A percentile compares a stretch with the other conserved stretches of the same genome.
These are phyloP conservation scores for Chaenodraco wilsoni DNA, from an alignment of 2,797 vertebrate genomes.

Conservation along the genomic window DNA sequence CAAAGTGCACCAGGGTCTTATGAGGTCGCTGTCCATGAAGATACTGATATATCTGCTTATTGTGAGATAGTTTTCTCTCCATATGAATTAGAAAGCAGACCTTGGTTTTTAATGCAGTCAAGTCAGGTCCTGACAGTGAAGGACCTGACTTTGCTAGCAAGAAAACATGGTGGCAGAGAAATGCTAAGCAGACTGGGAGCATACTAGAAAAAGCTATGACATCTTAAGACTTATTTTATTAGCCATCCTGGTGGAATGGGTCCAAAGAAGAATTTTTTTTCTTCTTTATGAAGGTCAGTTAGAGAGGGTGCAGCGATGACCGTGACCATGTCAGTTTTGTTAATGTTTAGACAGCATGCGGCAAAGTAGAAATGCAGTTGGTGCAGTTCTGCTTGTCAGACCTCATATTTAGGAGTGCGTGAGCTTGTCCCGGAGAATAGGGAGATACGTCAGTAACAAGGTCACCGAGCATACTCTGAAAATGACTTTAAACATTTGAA, in stretches of 20 bases:
- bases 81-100: not conserved
- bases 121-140: not conserved
- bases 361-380: conserved; percentile 53
- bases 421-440: conserved; percentile 47
- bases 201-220: not conserved
- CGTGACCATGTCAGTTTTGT: conserved; percentile 48
- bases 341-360: conserved; percentile 54
- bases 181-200: no score
- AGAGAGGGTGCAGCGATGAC: conserved; percentile 19
- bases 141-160: not conserved
- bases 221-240: not conserved
- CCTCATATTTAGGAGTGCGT: conserved; percentile 54
- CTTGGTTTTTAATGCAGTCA: not conserved
- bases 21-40: conserved; percentile 8
- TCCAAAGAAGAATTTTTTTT: no score
- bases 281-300: conserved; percentile 52
- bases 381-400: conserved; percentile 66
- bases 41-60: not conserved
- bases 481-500: conserved; percentile 34
- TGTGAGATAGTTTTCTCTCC: not conserved
- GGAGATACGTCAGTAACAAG: conserved; percentile 51
- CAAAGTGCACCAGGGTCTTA: not conserved
- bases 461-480: conserved; percentile 43
- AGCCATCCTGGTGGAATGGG: no score
- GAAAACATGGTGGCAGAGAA: not conserved